phyloP scores from a whole-genome alignment of 2,113 vertebrate species.

The Notothenia coriiceps region DNA sequence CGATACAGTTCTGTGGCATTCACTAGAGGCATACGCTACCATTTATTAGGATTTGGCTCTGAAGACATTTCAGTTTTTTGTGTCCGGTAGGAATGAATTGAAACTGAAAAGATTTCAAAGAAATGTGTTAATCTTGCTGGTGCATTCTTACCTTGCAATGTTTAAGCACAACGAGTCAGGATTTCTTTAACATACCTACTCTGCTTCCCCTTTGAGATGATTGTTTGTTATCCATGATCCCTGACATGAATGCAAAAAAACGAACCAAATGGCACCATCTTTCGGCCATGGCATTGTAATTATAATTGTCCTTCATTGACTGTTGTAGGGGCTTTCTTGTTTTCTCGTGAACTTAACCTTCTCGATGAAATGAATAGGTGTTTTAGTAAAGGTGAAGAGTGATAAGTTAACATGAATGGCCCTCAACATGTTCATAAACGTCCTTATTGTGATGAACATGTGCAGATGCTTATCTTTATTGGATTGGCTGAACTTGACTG shows the following conservation, averaged over 20 bases:
- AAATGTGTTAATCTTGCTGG: neutral
- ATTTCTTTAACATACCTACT: neutral
- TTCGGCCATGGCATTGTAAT: neutral
- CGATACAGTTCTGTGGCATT: neutral
- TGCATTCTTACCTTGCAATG: neutral
- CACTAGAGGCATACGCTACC: neutral
- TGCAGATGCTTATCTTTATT: slow-evolving; percentile 61
- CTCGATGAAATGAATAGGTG: neutral
- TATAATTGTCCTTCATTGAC: neutral
- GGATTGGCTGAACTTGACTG: slow-evolving; percentile 49
- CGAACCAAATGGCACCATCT: neutral
- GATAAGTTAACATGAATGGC: neutral
- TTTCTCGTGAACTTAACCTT: neutral
- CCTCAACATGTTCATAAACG: slow-evolving; percentile 36
- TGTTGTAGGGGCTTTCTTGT: neutral
- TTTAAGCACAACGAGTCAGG: neutral
- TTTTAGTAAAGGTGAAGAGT: neutral
- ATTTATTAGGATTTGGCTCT: neutral
- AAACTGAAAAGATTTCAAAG: neutral
- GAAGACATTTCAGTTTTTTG: neutral
- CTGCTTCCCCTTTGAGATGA: neutral
- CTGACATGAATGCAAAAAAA: neutral
- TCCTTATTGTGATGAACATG: slow-evolving; percentile 30
- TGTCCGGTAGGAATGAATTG: neutral
- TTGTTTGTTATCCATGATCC: neutral